A percentile compares a stretch with the other conserved stretches of the same genome.
Evolutionary conservation across 37 sponge, comb jelly and placozoan species (phyloP).

Genomic region (Beroe forskalii): DNA sequence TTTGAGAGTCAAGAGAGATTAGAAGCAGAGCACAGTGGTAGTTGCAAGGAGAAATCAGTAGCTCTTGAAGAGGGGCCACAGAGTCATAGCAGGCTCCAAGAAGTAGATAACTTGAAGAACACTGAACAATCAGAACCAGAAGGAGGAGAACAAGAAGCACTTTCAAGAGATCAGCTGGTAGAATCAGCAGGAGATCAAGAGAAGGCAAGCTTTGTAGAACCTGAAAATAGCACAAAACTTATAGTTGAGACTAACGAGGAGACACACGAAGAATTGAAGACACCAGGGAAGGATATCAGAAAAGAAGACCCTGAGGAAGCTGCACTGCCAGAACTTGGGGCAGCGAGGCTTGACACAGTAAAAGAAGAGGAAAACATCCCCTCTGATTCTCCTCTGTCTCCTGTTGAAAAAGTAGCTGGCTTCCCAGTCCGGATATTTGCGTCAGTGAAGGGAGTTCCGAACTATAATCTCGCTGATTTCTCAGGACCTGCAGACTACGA

Average conservation of each 20-base stretch:
- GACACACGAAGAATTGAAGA: background rate
- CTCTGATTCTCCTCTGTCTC: background rate
- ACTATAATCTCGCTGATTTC: background rate
- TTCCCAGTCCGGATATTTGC: background rate
- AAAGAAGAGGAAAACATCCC: background rate
- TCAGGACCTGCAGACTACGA: background rate
- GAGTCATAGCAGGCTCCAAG: no score
- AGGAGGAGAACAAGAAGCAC: no score
- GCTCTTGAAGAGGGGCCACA: no score
- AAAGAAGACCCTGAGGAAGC: background rate
- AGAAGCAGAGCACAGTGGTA: no score
- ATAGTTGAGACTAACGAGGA: background rate
- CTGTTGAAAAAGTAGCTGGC: background rate
- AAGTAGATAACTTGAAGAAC: no score
- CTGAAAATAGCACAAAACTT: background rate
- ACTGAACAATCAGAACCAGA: background rate
- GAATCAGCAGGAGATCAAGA: background rate
- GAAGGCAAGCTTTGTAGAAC: background rate
- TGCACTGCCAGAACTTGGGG: background rate
- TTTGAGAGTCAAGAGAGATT: no score
- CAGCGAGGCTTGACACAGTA: background rate
- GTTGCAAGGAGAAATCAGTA: no score
- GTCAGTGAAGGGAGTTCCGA: background rate
- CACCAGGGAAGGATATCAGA: background rate
- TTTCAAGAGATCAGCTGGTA: background rate